Evolutionary conservation across 2,888 invertebrate genomes (phyloP).

Genomic region (Anoncus sp.): DNA sequence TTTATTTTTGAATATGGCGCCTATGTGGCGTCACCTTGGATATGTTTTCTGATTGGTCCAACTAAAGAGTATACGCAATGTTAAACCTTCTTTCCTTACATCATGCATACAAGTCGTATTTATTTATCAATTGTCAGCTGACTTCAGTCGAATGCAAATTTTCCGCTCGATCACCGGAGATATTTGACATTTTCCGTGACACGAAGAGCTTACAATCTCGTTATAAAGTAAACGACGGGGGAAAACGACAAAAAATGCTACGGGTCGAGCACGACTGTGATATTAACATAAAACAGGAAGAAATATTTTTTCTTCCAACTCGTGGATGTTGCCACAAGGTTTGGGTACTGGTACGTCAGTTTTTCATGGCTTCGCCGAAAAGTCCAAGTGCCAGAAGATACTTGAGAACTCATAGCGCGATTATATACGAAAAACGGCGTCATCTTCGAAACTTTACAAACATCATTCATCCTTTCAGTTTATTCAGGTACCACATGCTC

Average conservation of each 20-base stretch:
- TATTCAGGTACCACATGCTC: constrained; percentile 76
- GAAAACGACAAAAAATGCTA: constrained; percentile 49
- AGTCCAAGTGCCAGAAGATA: constrained; percentile 77
- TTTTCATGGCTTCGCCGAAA: constrained; percentile 76
- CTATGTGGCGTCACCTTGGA: too few relatives aligned
- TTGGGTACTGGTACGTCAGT: constrained; percentile 62
- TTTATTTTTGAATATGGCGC: too few relatives aligned
- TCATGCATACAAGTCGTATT: background rate
- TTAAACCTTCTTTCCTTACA: background rate
- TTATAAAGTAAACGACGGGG: constrained; percentile 19
- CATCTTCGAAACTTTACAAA: constrained; percentile 72
- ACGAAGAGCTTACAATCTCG: constrained; percentile 11
- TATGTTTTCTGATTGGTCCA: too few relatives aligned
- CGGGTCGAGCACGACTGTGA: constrained; percentile 73
- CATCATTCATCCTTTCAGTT: constrained; percentile 80
- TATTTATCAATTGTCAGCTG: constrained; percentile 4
- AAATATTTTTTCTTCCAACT: constrained; percentile 71
- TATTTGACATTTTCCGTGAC: constrained; percentile 7
- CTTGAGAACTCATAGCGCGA: constrained; percentile 77
- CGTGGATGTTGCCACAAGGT: constrained; percentile 64
- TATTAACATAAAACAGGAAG: constrained; percentile 65
- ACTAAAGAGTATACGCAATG: too few relatives aligned
- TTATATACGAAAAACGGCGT: constrained; percentile 75
- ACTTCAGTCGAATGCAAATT: constrained; percentile 43
- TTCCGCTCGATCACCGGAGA: background rate